A percentile compares a stretch with the other conserved stretches of the same genome.
phyloP scores from a whole-genome alignment of 2,888 invertebrate genomes.

The Odontocolon sp. region DNA sequence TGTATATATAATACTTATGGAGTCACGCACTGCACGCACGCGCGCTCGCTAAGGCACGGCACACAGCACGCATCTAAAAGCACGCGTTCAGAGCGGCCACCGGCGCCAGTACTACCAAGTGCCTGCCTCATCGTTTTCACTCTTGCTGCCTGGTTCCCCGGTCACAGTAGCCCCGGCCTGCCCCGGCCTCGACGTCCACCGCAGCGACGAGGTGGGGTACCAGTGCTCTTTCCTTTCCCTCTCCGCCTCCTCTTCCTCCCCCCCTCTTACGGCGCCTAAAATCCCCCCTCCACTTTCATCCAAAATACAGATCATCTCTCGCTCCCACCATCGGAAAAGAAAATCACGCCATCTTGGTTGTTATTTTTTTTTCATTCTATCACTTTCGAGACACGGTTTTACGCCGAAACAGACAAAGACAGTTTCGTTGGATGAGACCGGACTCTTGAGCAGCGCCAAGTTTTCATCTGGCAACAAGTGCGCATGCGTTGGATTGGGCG shows the following conservation, averaged over 20 bases:
- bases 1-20: no score
- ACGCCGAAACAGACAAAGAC: slow-evolving; percentile 4
- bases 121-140: slow-evolving; percentile 59
- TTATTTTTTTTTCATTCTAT: slow-evolving; percentile 15
- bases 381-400: background rate
- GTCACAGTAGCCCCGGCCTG: slow-evolving; percentile 47
- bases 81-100: slow-evolving; percentile 62
- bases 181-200: slow-evolving; percentile 43
- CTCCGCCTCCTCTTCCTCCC: slow-evolving; percentile 23
- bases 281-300: background rate
- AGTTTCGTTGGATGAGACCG: no score
- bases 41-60: slow-evolving; percentile 25
- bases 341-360: no score
- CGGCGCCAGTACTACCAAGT: slow-evolving; percentile 66
- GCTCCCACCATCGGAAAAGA: background rate
- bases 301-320: no score
- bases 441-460: no score
- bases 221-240: slow-evolving; percentile 22
- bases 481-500: slow-evolving; percentile 54
- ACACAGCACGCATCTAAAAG: slow-evolving; percentile 47
- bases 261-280: background rate
- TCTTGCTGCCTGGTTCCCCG: slow-evolving; percentile 30
- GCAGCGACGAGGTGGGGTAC: slow-evolving; percentile 47
- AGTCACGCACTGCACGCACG: slow-evolving; percentile 33
- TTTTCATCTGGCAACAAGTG: slow-evolving; percentile 8